These are phyloP conservation scores for Bombus confusus DNA, from an alignment of 1,140 invertebrate genomes.

Conservation along the genomic window DNA sequence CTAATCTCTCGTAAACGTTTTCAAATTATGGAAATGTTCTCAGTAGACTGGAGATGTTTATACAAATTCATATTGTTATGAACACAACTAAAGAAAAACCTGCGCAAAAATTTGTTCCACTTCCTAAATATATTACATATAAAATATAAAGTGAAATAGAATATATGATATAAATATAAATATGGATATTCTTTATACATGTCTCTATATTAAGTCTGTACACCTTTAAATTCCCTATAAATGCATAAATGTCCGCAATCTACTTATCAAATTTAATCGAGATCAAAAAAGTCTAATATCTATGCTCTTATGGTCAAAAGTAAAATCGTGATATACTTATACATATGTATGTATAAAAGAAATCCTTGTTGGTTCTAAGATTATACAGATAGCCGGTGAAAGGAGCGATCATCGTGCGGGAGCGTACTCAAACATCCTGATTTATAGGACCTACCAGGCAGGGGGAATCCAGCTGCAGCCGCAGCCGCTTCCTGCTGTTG, in stretches of 20 bases:
- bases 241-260: not conserved
- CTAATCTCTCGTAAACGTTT: not conserved
- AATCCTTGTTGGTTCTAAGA: not conserved
- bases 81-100: not conserved
- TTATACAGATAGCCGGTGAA: constrained; percentile 10
- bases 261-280: not conserved
- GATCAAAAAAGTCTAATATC: constrained; percentile 2
- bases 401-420: constrained; percentile 43
- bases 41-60: not conserved
- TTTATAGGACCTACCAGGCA: constrained; percentile 83
- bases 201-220: not conserved
- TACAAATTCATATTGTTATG: not conserved
- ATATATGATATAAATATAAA: not conserved
- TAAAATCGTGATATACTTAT: not conserved
- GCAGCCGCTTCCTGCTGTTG: constrained; percentile 83
- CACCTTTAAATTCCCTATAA: not conserved
- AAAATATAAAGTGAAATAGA: not conserved
- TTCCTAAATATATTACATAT: not conserved
- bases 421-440: constrained; percentile 70
- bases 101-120: not conserved
- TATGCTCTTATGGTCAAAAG: not conserved
- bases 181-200: not conserved
- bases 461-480: constrained; percentile 84
- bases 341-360: not conserved
- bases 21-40: not conserved